Conservation (phyloP, 2,113 vertebrate species). For the Steatornis caripensis region DNA sequence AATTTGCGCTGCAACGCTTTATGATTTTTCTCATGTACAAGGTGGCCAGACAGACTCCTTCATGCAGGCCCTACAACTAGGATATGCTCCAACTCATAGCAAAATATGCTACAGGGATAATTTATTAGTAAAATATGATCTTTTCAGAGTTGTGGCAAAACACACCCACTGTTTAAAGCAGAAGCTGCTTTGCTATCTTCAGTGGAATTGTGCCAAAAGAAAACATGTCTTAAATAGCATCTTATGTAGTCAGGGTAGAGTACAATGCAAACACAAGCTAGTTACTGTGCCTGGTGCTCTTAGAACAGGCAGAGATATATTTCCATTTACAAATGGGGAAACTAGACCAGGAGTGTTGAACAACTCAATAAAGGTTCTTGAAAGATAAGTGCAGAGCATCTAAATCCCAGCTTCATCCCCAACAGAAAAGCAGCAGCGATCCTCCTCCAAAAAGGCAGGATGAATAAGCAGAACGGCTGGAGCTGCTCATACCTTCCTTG, state of each 20-base stretch:
- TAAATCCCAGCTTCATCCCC: not conserved
- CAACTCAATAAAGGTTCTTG: not conserved
- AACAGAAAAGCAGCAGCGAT: not conserved
- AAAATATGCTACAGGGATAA: not conserved
- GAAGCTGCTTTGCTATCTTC: not conserved
- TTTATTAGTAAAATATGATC: not conserved
- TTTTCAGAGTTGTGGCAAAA: not conserved
- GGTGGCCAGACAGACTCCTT: not conserved
- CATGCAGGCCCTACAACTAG: not conserved
- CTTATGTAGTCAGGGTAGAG: not conserved
- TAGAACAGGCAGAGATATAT: not conserved
- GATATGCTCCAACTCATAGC: not conserved
- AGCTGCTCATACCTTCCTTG: not conserved
- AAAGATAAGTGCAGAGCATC: not conserved
- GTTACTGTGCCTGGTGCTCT: not conserved
- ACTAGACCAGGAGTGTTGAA: not conserved
- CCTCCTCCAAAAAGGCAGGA: not conserved
- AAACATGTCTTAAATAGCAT: not conserved
- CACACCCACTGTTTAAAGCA: not conserved
- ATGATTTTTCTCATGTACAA: not conserved
- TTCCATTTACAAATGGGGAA: not conserved
- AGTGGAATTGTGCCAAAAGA: not conserved
- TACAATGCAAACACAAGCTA: not conserved
- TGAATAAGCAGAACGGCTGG: not conserved
- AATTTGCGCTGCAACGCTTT: not conserved